Conservation (phyloP, 2,113 vertebrate genomes). For the Scomber colias region DNA sequence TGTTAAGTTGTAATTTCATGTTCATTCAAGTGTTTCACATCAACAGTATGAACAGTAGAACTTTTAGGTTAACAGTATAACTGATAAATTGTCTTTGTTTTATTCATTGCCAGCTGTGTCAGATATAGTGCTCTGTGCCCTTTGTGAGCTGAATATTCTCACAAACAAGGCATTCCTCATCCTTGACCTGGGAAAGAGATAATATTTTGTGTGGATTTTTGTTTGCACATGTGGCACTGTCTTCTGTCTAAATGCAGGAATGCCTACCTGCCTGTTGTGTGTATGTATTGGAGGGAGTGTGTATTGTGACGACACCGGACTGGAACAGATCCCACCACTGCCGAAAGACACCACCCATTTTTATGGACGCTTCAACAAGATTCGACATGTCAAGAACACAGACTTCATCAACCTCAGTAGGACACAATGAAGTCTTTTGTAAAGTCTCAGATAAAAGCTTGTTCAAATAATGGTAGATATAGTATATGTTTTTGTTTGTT, state of each 20-base stretch:
- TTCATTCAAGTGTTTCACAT: too few relatives aligned
- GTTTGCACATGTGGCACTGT: neutral
- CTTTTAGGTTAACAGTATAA: too few relatives aligned
- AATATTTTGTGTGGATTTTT: too few relatives aligned
- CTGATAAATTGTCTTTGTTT: too few relatives aligned
- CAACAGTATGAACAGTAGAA: too few relatives aligned
- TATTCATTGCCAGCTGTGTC: too few relatives aligned
- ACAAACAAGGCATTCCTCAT: too few relatives aligned
- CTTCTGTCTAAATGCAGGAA: constrained; percentile 67
- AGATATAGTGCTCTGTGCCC: too few relatives aligned
- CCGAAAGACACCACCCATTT: constrained; percentile 86
- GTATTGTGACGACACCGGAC: constrained; percentile 85
- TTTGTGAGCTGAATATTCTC: too few relatives aligned
- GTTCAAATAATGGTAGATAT: too few relatives aligned
- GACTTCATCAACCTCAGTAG: constrained; percentile 86
- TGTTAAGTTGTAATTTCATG: too few relatives aligned
- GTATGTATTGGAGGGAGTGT: constrained; percentile 87
- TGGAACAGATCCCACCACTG: constrained; percentile 83
- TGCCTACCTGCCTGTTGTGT: constrained; percentile 87
- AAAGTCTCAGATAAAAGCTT: neutral
- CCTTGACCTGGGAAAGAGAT: too few relatives aligned
- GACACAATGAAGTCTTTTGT: constrained; percentile 9
- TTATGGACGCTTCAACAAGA: constrained; percentile 88
- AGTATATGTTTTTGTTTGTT: neutral
- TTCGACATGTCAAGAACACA: constrained; percentile 66